Evolutionary conservation across 2,797 vertebrate genomes (phyloP).

Genomic region (Leptodactylus fallax): DNA sequence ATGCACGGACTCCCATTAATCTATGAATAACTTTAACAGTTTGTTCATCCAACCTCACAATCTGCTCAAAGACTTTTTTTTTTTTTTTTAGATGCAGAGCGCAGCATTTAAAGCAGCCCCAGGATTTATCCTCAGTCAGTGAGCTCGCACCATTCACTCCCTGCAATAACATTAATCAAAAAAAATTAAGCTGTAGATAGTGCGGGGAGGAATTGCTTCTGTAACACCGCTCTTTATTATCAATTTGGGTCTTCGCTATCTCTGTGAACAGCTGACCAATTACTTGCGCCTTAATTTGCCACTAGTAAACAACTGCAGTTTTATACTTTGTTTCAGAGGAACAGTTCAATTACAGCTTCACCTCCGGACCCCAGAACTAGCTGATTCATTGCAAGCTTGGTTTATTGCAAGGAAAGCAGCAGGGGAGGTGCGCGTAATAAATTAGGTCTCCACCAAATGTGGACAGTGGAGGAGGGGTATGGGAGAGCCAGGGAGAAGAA

Average conservation of each 20-base stretch:
- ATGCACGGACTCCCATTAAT: not conserved
- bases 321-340: conserved; percentile 55
- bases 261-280: conserved; percentile 59
- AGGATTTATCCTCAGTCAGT: conserved; percentile 35
- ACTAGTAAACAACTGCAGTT: conserved; percentile 49
- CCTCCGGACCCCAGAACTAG: conserved; percentile 46
- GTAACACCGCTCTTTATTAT: conserved; percentile 50
- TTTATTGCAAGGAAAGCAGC: conserved; percentile 50
- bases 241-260: conserved; percentile 48
- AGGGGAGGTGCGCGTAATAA: conserved; percentile 41
- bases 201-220: conserved; percentile 28
- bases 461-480: conserved; percentile 9
- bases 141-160: not conserved
- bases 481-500: not conserved
- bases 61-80: not conserved
- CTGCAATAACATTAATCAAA: conserved; percentile 49
- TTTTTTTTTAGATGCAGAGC: not conserved
- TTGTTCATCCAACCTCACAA: conserved; percentile 8
- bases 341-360: conserved; percentile 56
- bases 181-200: conserved; percentile 54
- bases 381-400: conserved; percentile 50
- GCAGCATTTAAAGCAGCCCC: conserved; percentile 35
- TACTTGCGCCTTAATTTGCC: conserved; percentile 54
- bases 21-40: conserved; percentile 17
- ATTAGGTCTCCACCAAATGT: conserved; percentile 26